Evolutionary conservation across 2,113 vertebrate genomes (phyloP), one percentile per base, ranked within the genome.

Genomic region (Merops nubicus): DNA sequence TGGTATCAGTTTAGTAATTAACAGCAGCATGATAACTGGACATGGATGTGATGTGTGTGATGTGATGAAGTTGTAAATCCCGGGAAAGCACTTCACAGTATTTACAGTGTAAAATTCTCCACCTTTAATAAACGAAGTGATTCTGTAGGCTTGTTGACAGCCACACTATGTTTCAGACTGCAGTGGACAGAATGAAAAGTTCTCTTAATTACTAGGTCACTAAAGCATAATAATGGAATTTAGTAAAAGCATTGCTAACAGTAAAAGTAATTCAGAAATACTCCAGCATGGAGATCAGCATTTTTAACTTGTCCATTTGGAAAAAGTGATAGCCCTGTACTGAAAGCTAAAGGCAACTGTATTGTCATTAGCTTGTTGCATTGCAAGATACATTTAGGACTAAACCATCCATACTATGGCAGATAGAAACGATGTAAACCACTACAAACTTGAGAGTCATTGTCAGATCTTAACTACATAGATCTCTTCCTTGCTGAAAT

Each of bases 311-410:
- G 90, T 63, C 92, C 75, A 68, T 92, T 93, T 88, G 95, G 92
- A 96, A 95, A 95, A 93, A 63, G 92, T 84, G 67, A 90, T 67
- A 83, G 42, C 42, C 88, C 85, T 72, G 42, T 51, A 45, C 11
- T 60, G 56, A 90, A 95, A 93, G 56, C 47, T 90, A 56, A 97
- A 92, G 76, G 79, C 59, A 83, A 94, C 83, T 51, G 75, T 88
- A 96, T 93, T 88, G 78, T 93, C 90, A 83, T 53, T 73, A 91
- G 69, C 85, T 93, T 90, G 93, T 93, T 95, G 81, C 70, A 69
- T 94, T 93, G 80, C 93, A 91, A 91, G 94, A 78, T 90, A 90
- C 63, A 93, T 94, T 96, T 94, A 94, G 78, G 79, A 90, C 79
- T 95, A 94, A 94, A 96, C 72, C 82, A 93, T 65, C 93, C 16